Base-by-base conservation (phyloP, 2,113 vertebrate species). In the Lophura nycthemera region DNA sequence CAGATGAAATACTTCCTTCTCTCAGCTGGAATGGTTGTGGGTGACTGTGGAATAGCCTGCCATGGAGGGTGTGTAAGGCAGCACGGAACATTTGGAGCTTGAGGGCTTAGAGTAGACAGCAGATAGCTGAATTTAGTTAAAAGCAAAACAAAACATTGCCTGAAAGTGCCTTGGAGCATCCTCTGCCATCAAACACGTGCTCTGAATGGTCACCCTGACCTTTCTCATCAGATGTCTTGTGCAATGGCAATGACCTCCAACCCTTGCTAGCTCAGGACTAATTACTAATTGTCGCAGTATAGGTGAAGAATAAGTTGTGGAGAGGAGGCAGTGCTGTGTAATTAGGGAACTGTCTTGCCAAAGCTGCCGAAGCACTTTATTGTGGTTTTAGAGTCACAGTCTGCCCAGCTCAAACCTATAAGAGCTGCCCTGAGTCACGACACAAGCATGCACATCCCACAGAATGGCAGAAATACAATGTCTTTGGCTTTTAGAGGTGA, bases 401-500 rank as follows among this genome's bases (percentile, higher is more conserved):
- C 70, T 36, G 27, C 75, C 70, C 30, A 3, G 47, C 24, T 54
- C 70, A 64, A 10, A 8, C 75, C 70, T 47, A 3, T 11, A 11
- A 80, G n/a, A 69, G 43, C 3, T 5, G 4, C 36, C 43, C 56
- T 88, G 91, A 93, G 66, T 91, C 88, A 95, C 3, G 21, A 22
- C 22, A 52, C 42, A 50, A 10, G 20, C 54, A 47, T 4, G 16
- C 7, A 3, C 36, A 3, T 54, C 71, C 72, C 71, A 4, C 40
- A 27, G 18, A 73, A 65, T 7, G 25, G 10, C n/a, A 34, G 18
- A 71, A 74, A 60, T 2, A 36, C 30, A 40, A 6, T 5, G 2
- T 9, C 40, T 16, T 36, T 1, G 11, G 18, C 75, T 71, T 78
- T 4, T 4, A 1, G 3, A 32, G 32, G 32, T 0, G 36, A 8